These are phyloP conservation scores for Anastatus disparis DNA, from an alignment of 1,140 invertebrate species.

Conservation along the genomic window DNA sequence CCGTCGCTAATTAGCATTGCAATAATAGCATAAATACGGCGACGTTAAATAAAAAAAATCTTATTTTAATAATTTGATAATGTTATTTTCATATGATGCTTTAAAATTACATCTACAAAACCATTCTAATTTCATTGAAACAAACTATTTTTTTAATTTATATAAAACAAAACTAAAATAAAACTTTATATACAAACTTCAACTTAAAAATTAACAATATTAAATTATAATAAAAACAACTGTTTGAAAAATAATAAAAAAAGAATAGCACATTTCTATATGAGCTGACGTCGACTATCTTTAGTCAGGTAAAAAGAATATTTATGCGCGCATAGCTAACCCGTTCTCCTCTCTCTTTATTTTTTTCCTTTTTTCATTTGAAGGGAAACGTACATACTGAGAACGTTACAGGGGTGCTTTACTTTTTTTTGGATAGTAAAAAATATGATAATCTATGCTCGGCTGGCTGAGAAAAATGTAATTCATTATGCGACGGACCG, in stretches of 20 bases:
- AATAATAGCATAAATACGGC: no score
- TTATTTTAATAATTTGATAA: no score
- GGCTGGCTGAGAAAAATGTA: constrained; percentile 66
- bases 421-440: constrained; percentile 64
- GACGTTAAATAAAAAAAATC: no score
- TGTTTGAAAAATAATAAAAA: neutral
- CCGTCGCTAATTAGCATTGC: no score
- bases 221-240: neutral
- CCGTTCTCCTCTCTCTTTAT: constrained; percentile 49
- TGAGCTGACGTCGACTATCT: no score
- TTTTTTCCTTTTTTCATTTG: neutral
- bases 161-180: no score
- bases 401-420: constrained; percentile 46
- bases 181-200: no score
- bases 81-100: no score
- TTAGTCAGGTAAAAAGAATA: constrained; percentile 51
- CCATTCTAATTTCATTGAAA: no score
- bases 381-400: constrained; percentile 47
- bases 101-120: no score
- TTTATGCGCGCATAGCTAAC: constrained; percentile 50
- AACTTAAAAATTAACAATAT: constrained; percentile 4
- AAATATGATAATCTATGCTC: constrained; percentile 67
- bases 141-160: no score
- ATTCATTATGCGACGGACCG: constrained; percentile 59
- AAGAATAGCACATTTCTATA: no score